Base-by-base conservation (phyloP, 1,140 invertebrate genomes). In the Pachyrhynchus sulphureomaculatus region DNA sequence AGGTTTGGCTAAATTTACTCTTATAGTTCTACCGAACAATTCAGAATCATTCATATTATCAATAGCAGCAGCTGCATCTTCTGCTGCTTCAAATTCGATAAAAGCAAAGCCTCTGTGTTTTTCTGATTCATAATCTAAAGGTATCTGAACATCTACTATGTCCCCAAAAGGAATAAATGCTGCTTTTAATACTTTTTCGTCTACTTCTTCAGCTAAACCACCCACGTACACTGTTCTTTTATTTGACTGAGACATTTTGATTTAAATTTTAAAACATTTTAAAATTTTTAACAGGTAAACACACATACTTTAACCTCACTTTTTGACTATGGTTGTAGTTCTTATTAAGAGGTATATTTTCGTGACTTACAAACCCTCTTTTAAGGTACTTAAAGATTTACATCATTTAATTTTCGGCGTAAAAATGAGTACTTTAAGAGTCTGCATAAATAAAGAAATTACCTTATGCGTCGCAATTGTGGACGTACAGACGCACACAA, bases 1-100 rank as follows among this genome's bases (percentile, higher is more conserved):
- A 20, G 97, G 96, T 70, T 97, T 97, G 0, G 97, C 96, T 62
- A 99, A 85, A 76, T 99, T 99, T 1, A 98, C 96, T 71, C 96
- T 83, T 64, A 99, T 93, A 53, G 96, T 99, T 65, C 94, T 84
- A 0, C 97, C 97, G 85, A 95, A 99, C 13, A 99, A 79, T 80
- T 99, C 97, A 0, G 95, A 92, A 76, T 99, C 95, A 83, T 99
- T 97, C 96, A 99, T 98, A 73, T 99, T 99, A 80, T 99, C 97
- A 74, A 99, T 98, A 26, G 98, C 96, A 47, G 95, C 91, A 15
- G 92, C 88, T 44, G 96, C 96, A 88, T 99, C 96, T 83, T 95
- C 90, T 6, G 87, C 84, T 62, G 84, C 83, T 81, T 99, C 97
- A 82, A 96, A 99, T 80, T 99, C 97, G 67, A 99, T 89, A 78